Evolutionary conservation across 1,140 invertebrate species (phyloP).

Genomic region (Aphelenchoides avenae): DNA sequence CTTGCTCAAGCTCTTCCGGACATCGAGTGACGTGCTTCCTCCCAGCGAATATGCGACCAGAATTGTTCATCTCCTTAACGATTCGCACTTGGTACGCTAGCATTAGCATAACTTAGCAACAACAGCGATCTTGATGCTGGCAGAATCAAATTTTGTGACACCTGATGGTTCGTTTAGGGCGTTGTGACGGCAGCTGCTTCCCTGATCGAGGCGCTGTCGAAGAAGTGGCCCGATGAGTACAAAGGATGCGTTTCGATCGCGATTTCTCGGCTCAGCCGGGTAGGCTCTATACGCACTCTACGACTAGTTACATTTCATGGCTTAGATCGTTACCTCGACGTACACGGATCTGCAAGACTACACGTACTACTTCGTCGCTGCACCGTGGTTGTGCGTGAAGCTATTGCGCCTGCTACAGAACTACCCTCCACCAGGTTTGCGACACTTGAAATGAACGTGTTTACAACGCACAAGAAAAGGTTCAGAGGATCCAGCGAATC

Average conservation of each 20-base stretch:
- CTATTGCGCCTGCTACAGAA: constrained; percentile 91
- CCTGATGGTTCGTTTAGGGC: constrained; percentile 38
- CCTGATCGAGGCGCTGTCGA: constrained; percentile 93
- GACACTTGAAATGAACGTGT: background rate
- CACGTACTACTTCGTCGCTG: constrained; percentile 99
- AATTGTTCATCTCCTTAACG: constrained; percentile 96
- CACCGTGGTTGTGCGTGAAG: constrained; percentile 98
- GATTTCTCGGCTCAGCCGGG: constrained; percentile 87
- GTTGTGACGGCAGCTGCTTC: constrained; percentile 97
- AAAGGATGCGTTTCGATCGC: constrained; percentile 96
- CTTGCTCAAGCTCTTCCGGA: constrained; percentile 83
- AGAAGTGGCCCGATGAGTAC: constrained; percentile 97
- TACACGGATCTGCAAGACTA: constrained; percentile 73
- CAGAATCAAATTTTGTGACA: constrained; percentile 6
- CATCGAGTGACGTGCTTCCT: constrained; percentile 84
- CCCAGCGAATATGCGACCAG: constrained; percentile 96
- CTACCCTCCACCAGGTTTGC: constrained; percentile 86
- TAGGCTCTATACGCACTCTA: constrained; percentile 62
- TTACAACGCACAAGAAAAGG: too few relatives aligned
- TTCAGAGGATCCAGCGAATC: constrained; percentile 57
- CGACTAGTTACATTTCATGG: too few relatives aligned
- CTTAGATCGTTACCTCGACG: constrained; percentile 56
- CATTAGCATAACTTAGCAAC: background rate
- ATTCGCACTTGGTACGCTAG: constrained; percentile 79
- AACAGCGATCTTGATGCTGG: constrained; percentile 3